Base-by-base conservation (phyloP, 53 echinoderm and acorn worm species). In the Astropecten irregularis region DNA sequence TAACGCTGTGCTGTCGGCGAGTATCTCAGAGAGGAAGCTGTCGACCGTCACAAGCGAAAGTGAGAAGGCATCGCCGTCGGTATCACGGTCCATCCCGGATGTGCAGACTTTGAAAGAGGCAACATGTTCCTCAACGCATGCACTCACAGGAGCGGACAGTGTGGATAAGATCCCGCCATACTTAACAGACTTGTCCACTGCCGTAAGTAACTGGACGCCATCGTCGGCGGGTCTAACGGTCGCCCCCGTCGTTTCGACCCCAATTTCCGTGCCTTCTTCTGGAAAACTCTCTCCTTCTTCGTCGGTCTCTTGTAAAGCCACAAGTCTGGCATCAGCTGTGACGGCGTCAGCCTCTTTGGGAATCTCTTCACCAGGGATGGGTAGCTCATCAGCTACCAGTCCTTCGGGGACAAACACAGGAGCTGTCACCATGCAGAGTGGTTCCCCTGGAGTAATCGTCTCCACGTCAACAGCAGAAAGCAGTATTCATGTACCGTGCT, bases 1-100 rank as follows among this genome's bases (percentile, higher is more conserved):
- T 46, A 79, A 79, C 20, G 79, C 79, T 22, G 79, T 79, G 31
- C 79, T 79, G 8, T 28, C 42, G 9, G n/a, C n/a, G n/a, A 62
- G 46, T 29, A 28, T 60, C 25, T 40, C 79, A 20, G 79, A 79
- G 61, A 79, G 61, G 47, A 79, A 79, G 32, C 16, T 32, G n/a
- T 60, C 79, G 7, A 62, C 46, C 28, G 20, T 62, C 18, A 48
- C 56, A 39, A 18, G 62, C 30, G 61, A 46, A 0, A 68, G 46
- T 29, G 35, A 51, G 49, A 79, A 79, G 29, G 25, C 39, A 35
- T 20, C 36, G 74, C 54, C 56, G 66, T 32, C 66, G 2, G 34
- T 73, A 19, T 33, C 37, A 23, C 9, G 35, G 1, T 56, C 37
- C 40, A 9, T 39, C 40, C 51, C 39, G 22, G 74, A 74, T 21